Conservation (phyloP, 2,888 invertebrate genomes). For the Mechanitis mazaeus region DNA sequence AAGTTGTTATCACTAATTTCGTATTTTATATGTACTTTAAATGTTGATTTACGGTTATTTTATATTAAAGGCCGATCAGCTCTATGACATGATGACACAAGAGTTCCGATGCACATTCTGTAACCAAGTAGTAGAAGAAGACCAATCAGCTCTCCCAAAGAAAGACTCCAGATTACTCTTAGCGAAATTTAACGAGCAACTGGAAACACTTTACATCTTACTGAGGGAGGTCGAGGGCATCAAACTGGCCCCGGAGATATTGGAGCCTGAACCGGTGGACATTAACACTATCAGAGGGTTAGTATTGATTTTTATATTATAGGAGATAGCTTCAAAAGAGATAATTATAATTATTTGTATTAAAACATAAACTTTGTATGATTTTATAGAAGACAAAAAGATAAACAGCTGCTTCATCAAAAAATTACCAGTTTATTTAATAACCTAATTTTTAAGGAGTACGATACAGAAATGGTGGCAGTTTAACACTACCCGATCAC, state of each 20-base stretch:
- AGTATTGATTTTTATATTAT: constrained; percentile 6
- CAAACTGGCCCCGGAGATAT: constrained; percentile 92
- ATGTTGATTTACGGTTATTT: no score
- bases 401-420: no score
- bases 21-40: no score
- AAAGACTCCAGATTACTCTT: constrained; percentile 93
- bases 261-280: constrained; percentile 96
- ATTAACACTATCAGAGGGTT: constrained; percentile 89
- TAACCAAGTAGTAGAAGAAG: constrained; percentile 93
- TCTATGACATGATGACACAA: constrained; percentile 88
- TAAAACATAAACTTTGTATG: no score
- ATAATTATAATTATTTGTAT: no score
- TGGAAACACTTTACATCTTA: constrained; percentile 93
- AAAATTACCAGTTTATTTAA: no score
- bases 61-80: constrained; percentile 83
- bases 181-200: constrained; percentile 95
- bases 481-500: no score
- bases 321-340: no score
- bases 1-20: no score
- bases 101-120: constrained; percentile 95
- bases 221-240: constrained; percentile 95
- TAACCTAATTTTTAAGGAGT: no score
- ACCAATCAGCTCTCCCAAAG: constrained; percentile 93
- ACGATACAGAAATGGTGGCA: no score
- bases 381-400: no score